Conservation (phyloP, 35 echinoderm and acorn worm genomes). For the Strongylocentrotus purpuratus region DNA sequence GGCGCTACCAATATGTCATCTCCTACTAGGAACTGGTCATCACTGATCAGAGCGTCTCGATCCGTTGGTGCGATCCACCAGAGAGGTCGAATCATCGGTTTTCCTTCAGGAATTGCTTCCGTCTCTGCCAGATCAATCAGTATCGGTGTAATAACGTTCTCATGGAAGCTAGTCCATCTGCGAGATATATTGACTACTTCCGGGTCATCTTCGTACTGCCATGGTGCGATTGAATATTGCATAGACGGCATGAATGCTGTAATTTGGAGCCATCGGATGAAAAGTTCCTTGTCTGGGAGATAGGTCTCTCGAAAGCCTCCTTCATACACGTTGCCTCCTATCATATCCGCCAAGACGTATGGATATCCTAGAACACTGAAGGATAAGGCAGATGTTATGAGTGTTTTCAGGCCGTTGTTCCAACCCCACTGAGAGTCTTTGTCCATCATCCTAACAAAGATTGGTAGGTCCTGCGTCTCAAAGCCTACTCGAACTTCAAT, state of each 20-base stretch:
- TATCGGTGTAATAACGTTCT: constrained; percentile 73
- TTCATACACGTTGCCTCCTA: constrained; percentile 94
- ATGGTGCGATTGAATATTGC: constrained; percentile 97
- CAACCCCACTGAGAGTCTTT: constrained; percentile 94
- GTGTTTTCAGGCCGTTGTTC: constrained; percentile 90
- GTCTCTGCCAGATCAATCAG: constrained; percentile 72
- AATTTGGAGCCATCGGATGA: constrained; percentile 90
- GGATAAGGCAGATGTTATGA: constrained; percentile 88
- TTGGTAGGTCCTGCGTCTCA: constrained; percentile 84
- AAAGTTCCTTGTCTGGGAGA: constrained; percentile 75
- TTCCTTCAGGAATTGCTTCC: constrained; percentile 70
- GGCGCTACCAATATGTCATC: constrained; percentile 90
- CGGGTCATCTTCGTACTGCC: constrained; percentile 89
- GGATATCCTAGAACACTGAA: constrained; percentile 92
- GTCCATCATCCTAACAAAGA: constrained; percentile 98
- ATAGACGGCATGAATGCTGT: constrained; percentile 96
- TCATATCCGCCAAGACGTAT: constrained; percentile 96
- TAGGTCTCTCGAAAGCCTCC: constrained; percentile 72
- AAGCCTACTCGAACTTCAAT: constrained; percentile 90
- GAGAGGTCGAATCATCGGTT: constrained; percentile 87
- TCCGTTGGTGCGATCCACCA: constrained; percentile 96
- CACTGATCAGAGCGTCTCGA: constrained; percentile 65
- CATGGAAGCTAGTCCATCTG: constrained; percentile 81
- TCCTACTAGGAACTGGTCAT: constrained; percentile 89
- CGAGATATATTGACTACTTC: constrained; percentile 78